Evolutionary conservation across 2,113 vertebrate species (phyloP).

Genomic region (Hippoglossus stenolepis): DNA sequence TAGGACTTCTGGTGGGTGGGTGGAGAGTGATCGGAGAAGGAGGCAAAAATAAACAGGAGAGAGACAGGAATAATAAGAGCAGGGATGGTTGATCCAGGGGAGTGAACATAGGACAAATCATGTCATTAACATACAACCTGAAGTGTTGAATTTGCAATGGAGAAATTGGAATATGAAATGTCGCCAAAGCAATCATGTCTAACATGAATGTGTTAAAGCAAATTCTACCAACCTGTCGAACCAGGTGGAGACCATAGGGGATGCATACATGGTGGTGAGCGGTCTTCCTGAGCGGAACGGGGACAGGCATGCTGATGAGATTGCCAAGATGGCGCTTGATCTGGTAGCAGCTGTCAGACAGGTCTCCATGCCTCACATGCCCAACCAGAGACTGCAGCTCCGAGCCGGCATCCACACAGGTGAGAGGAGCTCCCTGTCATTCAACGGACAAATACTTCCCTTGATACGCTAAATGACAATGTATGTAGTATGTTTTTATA

Average conservation of each 20-base stretch:
- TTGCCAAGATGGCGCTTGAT: conserved; percentile 92
- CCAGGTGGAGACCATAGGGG: conserved; percentile 91
- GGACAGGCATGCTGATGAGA: conserved; percentile 85
- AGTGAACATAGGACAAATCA: too few relatives aligned
- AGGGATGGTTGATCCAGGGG: too few relatives aligned
- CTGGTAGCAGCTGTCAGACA: conserved; percentile 89
- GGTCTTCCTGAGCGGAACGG: conserved; percentile 90
- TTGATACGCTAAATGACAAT: too few relatives aligned
- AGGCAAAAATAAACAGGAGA: too few relatives aligned
- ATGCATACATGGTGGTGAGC: conserved; percentile 92
- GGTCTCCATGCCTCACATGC: conserved; percentile 88
- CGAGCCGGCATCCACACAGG: conserved; percentile 91
- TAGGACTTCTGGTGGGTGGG: too few relatives aligned
- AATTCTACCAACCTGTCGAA: not conserved
- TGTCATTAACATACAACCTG: too few relatives aligned
- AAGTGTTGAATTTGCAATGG: too few relatives aligned
- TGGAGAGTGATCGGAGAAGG: too few relatives aligned
- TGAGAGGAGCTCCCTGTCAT: conserved; percentile 35
- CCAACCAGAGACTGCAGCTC: conserved; percentile 83
- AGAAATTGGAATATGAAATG: too few relatives aligned
- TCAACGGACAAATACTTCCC: not conserved
- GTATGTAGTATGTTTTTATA: not conserved
- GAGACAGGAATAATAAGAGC: too few relatives aligned
- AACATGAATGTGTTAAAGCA: not conserved
- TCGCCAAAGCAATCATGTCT: not conserved